Evolutionary conservation across 2,113 vertebrate genomes (phyloP).

Genomic region (Alosa alosa): DNA sequence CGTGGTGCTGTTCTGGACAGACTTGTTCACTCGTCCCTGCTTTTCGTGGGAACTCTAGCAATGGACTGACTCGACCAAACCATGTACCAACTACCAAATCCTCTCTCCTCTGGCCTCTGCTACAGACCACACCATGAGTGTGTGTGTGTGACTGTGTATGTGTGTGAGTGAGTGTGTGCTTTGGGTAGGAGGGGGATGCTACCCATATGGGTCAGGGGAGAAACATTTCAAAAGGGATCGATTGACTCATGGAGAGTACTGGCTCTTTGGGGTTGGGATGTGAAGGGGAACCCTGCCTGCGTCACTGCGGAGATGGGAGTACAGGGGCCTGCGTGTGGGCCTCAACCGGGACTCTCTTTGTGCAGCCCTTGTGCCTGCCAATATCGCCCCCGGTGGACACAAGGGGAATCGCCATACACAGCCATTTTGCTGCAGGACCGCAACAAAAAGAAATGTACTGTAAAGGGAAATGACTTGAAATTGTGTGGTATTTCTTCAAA

Average conservation of each 20-base stretch:
- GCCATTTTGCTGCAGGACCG: conserved; percentile 1
- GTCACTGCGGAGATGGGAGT: neutral
- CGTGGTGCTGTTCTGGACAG: neutral
- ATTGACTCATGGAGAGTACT: conserved; percentile 3
- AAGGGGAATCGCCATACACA: conserved; percentile 28
- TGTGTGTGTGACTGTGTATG: neutral
- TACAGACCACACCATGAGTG: neutral
- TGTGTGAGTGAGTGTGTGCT: neutral
- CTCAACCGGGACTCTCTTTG: neutral
- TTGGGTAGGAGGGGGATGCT: neutral
- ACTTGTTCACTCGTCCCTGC: neutral
- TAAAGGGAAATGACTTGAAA: conserved; percentile 32
- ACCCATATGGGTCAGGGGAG: neutral
- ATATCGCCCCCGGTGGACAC: conserved; percentile 28
- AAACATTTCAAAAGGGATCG: neutral
- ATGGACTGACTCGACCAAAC: neutral
- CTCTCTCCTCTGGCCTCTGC: neutral
- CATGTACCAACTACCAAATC: neutral
- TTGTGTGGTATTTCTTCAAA: conserved; percentile 34
- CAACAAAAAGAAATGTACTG: conserved; percentile 13
- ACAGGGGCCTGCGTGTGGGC: neutral
- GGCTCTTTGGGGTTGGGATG: conserved; percentile 9
- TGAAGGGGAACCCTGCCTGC: neutral
- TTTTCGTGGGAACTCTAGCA: neutral
- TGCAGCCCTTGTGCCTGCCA: neutral